phyloP scores from a whole-genome alignment of 64 coral and sea anemone genomes.

The Actinia equina region DNA sequence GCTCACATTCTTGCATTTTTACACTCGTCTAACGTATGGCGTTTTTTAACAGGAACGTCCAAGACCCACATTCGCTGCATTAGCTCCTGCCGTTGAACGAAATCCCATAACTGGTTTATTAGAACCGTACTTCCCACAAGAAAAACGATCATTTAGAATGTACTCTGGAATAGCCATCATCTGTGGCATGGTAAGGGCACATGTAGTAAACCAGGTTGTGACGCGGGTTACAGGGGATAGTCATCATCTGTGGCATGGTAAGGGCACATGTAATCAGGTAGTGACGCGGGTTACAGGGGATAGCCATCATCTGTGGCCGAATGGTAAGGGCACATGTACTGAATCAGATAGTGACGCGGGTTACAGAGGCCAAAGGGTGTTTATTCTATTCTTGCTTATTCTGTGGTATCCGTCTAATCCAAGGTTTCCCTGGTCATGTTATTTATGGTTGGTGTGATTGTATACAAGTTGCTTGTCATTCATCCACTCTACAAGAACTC shows the following conservation, averaged over 20 bases:
- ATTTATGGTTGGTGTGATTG: slow-evolving; percentile 99
- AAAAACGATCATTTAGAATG: slow-evolving; percentile 77
- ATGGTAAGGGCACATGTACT: too few species aligned
- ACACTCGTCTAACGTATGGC: not conserved
- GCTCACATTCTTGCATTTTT: not conserved
- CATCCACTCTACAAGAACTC: slow-evolving; percentile 83
- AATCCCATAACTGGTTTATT: slow-evolving; percentile 92
- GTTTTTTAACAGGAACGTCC: slow-evolving; percentile 68
- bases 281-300: too few species aligned
- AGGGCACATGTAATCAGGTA: too few species aligned
- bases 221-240: too few species aligned
- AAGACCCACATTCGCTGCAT: slow-evolving; percentile 90
- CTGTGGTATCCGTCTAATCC: slow-evolving; percentile 17
- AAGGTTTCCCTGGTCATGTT: slow-evolving; percentile 96
- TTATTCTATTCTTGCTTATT: not conserved
- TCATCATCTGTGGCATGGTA: too few species aligned
- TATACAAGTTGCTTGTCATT: slow-evolving; percentile 93
- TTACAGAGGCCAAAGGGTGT: too few species aligned
- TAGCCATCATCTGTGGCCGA: too few species aligned
- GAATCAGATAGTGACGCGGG: too few species aligned
- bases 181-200: slow-evolving; percentile 70
- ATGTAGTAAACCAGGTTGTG: too few species aligned
- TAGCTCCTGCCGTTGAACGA: slow-evolving; percentile 85
- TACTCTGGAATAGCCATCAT: slow-evolving; percentile 93
- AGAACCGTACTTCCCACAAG: slow-evolving; percentile 90